Evolutionary conservation across 2,888 invertebrate species (phyloP), one percentile per base, ranked within the genome.

Genomic region (Drosophila vallismaia): DNA sequence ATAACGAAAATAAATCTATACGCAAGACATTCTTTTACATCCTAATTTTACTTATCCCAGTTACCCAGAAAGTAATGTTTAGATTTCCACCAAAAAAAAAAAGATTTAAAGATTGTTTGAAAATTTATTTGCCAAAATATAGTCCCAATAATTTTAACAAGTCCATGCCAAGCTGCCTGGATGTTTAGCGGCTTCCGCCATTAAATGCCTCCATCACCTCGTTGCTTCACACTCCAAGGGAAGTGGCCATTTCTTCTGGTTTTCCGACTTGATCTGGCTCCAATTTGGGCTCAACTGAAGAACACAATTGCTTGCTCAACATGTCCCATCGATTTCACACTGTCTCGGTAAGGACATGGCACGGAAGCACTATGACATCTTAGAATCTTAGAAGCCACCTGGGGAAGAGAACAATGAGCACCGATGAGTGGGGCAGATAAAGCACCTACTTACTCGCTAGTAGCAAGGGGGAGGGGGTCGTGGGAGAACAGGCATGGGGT

Each of bases 291-390:
- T 9, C 26, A 38, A 52, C 52, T 46, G 52, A 63, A 60, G 66
- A 9, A 70, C 74, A 28, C 28, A 19, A 19, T 76, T 76, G 80
- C 60, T 76, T 74, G 42, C 76, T 58, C 75, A 74, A 26, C 76
- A 76, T 29, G 50, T 31, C 9, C 31, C 14, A n/a, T 24, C 4
- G 6, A 28, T 14, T 14, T 28, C 33, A 42, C 57, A 31, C 7
- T 8, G 4, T 40, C 19, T 31, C 19, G n/a, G 9, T 19, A 3
- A 19, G 40, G 40, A 42, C 40, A 42, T 14, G 40, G 19, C 40
- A 14, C 19, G 12, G 36, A 36, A 36, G n/a, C 40, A 14, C 8
- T 14, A 6, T 19, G 40, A 14, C 40, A 19, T 24, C 24, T 10
- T 24, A 5, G 14, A 5, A 8, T 9, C 26, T 40, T 60, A 60